Base-by-base conservation (phyloP, 2,797 vertebrate species). In the Arctocebus calabarensis region DNA sequence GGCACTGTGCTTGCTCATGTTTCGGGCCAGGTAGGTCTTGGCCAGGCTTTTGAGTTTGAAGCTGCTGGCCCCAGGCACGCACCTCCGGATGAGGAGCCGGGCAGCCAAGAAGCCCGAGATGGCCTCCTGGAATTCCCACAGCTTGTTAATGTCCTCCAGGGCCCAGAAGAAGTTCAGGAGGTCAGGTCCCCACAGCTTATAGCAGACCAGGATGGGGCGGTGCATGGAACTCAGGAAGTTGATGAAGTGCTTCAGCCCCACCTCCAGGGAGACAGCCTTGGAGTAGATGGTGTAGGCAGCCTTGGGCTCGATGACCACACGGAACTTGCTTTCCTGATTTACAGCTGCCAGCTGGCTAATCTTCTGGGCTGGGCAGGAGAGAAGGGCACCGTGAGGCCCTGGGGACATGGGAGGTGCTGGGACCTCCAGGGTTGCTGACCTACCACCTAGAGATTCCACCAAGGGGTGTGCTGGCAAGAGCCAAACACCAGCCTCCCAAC, bases 271-370 rank as follows among this genome's bases (percentile, higher is more conserved):
- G 66, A 97, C 92, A 0, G 97, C 96, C 90, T 98, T 94, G n/a
- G 97, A 97, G 83, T 96, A 79, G 88, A 97, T 10, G 0, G 82
- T 20, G 87, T 97, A 94, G 61, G 92, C 59, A 0, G 96, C 92
- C n/a, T 97, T n/a, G 0, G 96, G 97, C 79, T 94, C 97, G 94
- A 98, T 97, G 85, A 97, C n/a, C 0, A 68, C 86, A 0, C 95
- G 97, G 94, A 98, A 98, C 71, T 90, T 92, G 85, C 86, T 91
- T 11, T 97, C 97, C 52, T 64, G 96, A 0, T 95, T 98, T 68
- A 94, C 93, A 0, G 97, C 98, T 0, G 98, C 98, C 97, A 98
- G 81, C 77, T 98, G 98, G 6, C 23, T 98, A 97, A 98, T 97
- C 91, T 45, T 92, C 96, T 97, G 97, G 74, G 98, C 98, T 98